phyloP scores from a whole-genome alignment of 2,113 vertebrate genomes.

The Todiramphus saurophagus region DNA sequence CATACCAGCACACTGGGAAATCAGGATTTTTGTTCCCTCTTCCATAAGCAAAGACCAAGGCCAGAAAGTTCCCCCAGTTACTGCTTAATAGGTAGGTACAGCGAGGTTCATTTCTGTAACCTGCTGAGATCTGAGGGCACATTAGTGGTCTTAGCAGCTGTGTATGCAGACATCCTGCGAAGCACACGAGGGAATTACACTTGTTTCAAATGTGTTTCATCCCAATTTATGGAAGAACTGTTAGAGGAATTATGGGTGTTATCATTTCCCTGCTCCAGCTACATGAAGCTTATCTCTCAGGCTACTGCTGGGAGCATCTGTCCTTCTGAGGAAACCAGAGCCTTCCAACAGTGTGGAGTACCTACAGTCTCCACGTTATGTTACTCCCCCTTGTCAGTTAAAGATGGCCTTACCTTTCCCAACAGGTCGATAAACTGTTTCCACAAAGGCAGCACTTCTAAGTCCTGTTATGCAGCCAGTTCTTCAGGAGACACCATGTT shows the following conservation, averaged over 20 bases:
- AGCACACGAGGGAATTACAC: not conserved
- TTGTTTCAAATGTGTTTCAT: not conserved
- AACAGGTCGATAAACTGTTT: not conserved
- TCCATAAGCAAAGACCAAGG: not conserved
- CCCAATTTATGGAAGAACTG: not conserved
- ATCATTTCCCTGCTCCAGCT: not conserved
- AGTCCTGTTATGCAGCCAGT: not conserved
- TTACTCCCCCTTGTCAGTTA: not conserved
- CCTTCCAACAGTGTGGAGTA: not conserved
- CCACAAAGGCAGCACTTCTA: not conserved
- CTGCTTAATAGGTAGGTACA: not conserved
- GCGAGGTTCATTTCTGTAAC: not conserved
- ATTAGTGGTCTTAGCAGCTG: not conserved
- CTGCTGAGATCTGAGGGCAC: not conserved
- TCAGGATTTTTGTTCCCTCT: not conserved
- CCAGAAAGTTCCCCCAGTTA: not conserved
- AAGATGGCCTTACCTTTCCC: not conserved
- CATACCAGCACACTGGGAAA: not conserved
- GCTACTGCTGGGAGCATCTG: not conserved
- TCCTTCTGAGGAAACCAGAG: not conserved
- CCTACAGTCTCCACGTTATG: accelerated
- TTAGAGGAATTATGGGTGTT: not conserved
- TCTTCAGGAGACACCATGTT: not conserved
- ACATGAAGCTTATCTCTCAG: not conserved
- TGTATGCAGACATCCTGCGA: not conserved